Base-by-base conservation (phyloP, 2,888 invertebrate genomes). In the Shargacucullia verbasci region DNA sequence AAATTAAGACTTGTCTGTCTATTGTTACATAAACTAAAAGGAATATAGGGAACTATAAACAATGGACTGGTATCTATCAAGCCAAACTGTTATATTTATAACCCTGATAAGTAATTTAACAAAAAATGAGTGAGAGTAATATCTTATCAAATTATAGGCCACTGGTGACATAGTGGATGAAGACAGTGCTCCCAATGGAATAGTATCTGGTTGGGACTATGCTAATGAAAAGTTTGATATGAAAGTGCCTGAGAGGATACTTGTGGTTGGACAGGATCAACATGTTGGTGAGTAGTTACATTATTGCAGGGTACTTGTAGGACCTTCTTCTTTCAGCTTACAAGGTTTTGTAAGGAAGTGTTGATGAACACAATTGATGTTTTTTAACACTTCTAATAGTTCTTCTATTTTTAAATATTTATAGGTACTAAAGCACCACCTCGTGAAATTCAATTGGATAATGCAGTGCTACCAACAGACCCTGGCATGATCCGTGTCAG, bases 181-280 rank as follows among this genome's bases (percentile, higher is more conserved):
- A 52, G 96, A 97, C 49, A 85, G 90, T 76, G 82, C 94, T n/a
- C 92, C 95, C 8, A 95, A 96, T 85, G 95, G 96, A 68, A 89
- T 94, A 52, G 95, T 95, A 65, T 73, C 85, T 52, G 95, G 94
- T 38, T 96, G 96, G 96, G 94, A 95, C 73, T 95, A 95, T 83
- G 94, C 95, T 61, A 95, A 94, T 78, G 97, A 97, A 76, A 97
- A 97, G 89, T 96, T 97, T 86, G 96, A 97, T 77, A 99, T 99
- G 99, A 97, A 97, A 83, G 98, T 99, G 34, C 99, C 99, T 2
- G 99, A 99, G 82, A 95, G 98, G 83, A 99, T 99, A 86, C 95
- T 99, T 73, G 97, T 99, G 43, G 95, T 97, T 78, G 99, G 99
- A 84, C 96, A 96, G 87, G 95, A 96, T 80, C 95, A 96, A 84